Base-by-base conservation (phyloP, 2,113 vertebrate genomes). In the Pongo abelii region DNA sequence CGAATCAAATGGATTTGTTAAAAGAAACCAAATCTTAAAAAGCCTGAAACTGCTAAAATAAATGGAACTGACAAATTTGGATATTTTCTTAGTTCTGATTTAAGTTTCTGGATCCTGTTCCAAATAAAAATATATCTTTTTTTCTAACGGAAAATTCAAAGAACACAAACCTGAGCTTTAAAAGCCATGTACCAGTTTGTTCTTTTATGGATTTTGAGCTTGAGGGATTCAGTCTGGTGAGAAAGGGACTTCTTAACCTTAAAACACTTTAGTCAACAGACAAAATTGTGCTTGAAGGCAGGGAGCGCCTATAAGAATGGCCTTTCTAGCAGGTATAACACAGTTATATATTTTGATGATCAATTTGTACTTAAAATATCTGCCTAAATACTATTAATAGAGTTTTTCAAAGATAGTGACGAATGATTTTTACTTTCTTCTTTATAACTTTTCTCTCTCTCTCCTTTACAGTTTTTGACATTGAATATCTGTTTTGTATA, bases 121-220 rank as follows among this genome's bases (percentile, higher is more conserved):
- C 78, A 93, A 91, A 75, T 85, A 35, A 94, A 91, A 86, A 59
- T 4, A 32, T 70, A 77, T 89, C 35, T 92, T 90, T 50, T 0
- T 89, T 97, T 95, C 40, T 89, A 50, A 72, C 48, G 14, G 23
- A 86, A 72, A 92, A 38, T 83, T n/a, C 25, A 40, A 86, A 87
- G 43, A 92, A 59, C 50, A n/a, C 12, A 91, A 89, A 69, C 64
- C 22, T 89, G 43, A 79, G 16, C 3, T 30, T 84, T 91, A 67
- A 93, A 94, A 95, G 13, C 13, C 6, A 6, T 55, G 70, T 81
- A 64, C 48, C 3, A 32, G 9, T 81, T 84, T 90, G 10, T 72
- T 79, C 18, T 94, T 91, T 80, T 43, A 43, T 52, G 20, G 30
- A 32, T 91, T 94, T 84, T 84, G 48, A 79, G 74, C 13, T 93